Evolutionary conservation across 2,797 vertebrate genomes (phyloP).

Genomic region (Eulemur coronatus): DNA sequence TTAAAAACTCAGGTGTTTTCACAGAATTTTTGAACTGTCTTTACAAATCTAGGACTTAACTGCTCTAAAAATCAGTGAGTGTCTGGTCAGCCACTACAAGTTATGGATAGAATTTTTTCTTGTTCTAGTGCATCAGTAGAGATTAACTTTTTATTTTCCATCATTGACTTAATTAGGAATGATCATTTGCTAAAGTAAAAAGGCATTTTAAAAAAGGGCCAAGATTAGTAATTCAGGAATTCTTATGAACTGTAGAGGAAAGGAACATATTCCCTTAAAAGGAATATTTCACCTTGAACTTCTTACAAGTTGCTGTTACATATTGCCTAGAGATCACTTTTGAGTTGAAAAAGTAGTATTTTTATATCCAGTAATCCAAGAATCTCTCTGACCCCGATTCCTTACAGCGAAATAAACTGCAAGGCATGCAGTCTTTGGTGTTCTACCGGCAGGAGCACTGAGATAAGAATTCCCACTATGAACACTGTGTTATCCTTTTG

Average conservation of each 20-base stretch:
- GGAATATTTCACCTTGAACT: conserved; percentile 27
- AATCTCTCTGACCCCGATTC: conserved; percentile 57
- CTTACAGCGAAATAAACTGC: conserved; percentile 63
- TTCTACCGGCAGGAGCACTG: conserved; percentile 35
- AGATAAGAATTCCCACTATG: conserved; percentile 76
- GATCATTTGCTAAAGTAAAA: background rate
- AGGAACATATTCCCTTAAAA: background rate
- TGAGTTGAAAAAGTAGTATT: conserved; percentile 38
- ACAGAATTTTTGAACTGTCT: background rate
- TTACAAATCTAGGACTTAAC: background rate
- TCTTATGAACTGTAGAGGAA: background rate
- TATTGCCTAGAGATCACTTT: conserved; percentile 47
- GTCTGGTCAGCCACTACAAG: background rate
- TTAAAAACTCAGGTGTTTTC: background rate
- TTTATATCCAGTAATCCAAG: conserved; percentile 34
- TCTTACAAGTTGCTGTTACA: background rate
- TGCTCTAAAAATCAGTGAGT: background rate
- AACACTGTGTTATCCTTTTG: conserved; percentile 63
- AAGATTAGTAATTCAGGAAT: background rate
- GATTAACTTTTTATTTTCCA: background rate
- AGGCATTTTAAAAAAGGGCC: background rate
- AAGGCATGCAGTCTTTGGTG: conserved; percentile 39
- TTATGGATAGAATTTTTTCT: background rate
- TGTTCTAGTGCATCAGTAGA: background rate
- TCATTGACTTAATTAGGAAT: background rate